Base-by-base conservation (phyloP, 1,140 invertebrate genomes). In the Halesus radiatus region DNA sequence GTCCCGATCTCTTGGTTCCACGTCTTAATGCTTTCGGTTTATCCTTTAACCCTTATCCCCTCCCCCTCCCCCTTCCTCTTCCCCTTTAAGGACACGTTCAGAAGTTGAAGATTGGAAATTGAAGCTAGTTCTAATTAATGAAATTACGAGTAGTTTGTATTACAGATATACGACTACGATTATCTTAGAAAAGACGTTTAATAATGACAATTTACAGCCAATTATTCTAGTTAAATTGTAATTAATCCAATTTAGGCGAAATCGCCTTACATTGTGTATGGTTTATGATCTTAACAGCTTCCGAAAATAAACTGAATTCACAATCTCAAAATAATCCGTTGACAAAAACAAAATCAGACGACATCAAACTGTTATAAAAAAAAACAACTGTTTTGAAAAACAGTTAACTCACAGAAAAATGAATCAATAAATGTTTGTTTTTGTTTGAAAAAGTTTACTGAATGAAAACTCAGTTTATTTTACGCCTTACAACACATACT, bases 251-350 rank as follows among this genome's bases (percentile, higher is more conserved):
- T 80, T 83, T 83, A 83, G 82, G 76, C 82, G 82, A 83, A 83
- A 83, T 83, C 82, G 82, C 82, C 82, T 83, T 83, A 83, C 82
- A 83, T 83, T 83, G 58, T 74, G 79, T 83, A 83, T 83, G 82
- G 79, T 80, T 74, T 78, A 45, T 32, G 70, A 79, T 79, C 15
- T 79, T 66, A 29, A n/a, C 3, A 74, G 68, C 78, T 53, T 53
- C 26, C n/a, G 32, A 74, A 62, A 73, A 79, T 66, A 74, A 79
- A 79, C 78, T 74, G 70, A 64, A 64, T 66, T 74, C 58, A 5
- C 72, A 56, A 74, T 76, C 68, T 53, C 50, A 68, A 68, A 68
- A 13, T 18, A 50, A 60, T 68, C 37, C 1, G 1, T 45, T 13
- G 37, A 13, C 37, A 45, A 45, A 45, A 45, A 45, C 10, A 45